phyloP scores from a whole-genome alignment of 2,888 invertebrate genomes.

The Drosophila monieri region DNA sequence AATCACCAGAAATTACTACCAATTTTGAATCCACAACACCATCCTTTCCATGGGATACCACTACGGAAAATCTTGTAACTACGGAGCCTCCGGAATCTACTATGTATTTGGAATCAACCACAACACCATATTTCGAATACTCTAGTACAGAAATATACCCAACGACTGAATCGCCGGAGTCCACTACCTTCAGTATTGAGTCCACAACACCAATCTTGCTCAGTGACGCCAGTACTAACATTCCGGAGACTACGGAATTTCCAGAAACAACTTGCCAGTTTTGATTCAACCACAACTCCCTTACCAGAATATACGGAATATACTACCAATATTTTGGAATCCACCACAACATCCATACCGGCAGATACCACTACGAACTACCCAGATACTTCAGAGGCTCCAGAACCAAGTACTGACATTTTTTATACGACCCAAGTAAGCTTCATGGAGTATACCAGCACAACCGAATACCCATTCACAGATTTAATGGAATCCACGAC shows the following conservation, averaged over 20 bases:
- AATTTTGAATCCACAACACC: conserved; percentile 2
- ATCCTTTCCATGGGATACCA: neutral
- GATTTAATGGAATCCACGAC: neutral
- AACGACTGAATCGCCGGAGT: neutral
- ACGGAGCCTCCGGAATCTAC: neutral
- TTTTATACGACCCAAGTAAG: too few species aligned
- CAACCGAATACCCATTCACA: neutral
- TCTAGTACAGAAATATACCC: neutral
- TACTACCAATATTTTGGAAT: neutral
- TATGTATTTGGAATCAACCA: neutral
- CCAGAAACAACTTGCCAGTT: neutral
- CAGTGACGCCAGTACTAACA: neutral
- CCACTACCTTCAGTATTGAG: neutral
- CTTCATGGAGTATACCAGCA: too few species aligned
- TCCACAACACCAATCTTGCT: neutral
- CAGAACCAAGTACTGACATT: too few species aligned
- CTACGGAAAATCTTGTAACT: neutral
- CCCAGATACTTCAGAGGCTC: too few species aligned
- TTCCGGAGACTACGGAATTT: neutral
- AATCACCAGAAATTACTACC: neutral
- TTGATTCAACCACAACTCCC: neutral
- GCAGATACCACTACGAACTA: too few species aligned
- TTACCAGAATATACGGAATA: too few species aligned
- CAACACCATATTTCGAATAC: neutral
- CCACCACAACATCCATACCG: neutral